Conservation (phyloP, 2,113 vertebrate species). For the Oostethus manadensis region DNA sequence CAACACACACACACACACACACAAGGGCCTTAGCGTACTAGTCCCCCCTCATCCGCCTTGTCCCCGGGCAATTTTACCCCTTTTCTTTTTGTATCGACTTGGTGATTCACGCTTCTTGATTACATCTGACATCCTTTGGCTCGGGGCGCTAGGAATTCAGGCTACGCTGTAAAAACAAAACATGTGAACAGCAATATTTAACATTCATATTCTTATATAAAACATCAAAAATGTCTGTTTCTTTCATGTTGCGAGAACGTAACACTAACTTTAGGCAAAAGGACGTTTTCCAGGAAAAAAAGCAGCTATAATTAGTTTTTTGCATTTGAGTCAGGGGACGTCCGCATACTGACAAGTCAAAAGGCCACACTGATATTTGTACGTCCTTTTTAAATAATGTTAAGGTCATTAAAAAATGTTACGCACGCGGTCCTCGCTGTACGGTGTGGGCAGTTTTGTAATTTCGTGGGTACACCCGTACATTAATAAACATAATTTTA, state of each 20-base stretch:
- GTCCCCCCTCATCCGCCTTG: constrained; percentile 16
- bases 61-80: constrained; percentile 34
- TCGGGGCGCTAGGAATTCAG: constrained; percentile 21
- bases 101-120: constrained; percentile 38
- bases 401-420: too few relatives aligned
- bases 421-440: too few relatives aligned
- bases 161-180: constrained; percentile 27
- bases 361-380: neutral
- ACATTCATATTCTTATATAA: neutral
- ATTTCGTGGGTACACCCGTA: too few relatives aligned
- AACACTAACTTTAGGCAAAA: neutral
- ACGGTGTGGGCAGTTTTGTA: too few relatives aligned
- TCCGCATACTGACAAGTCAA: neutral
- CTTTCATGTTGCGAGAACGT: neutral
- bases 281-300: neutral
- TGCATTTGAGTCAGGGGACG: neutral
- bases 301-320: too few relatives aligned
- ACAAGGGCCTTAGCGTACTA: constrained; percentile 33
- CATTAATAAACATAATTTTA: too few relatives aligned
- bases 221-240: neutral
- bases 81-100: constrained; percentile 30
- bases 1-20: constrained; percentile 36
- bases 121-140: constrained; percentile 48
- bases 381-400: too few relatives aligned
- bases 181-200: constrained; percentile 28